Conservation (phyloP, 2,888 invertebrate species). For the Philereme transversata region DNA sequence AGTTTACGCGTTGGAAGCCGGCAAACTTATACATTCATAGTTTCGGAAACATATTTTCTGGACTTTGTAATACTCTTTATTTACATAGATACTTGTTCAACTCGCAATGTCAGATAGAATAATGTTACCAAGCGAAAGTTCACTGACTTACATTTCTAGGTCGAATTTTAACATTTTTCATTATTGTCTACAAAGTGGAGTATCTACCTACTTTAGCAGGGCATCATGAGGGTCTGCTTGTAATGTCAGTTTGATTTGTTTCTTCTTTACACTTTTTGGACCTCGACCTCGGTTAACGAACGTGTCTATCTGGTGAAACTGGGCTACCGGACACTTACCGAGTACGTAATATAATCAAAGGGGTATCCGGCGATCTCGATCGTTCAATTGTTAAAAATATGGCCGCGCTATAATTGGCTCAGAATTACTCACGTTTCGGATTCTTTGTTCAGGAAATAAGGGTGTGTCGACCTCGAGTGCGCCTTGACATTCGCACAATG, state of each 20-base stretch:
- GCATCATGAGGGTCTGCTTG: not conserved
- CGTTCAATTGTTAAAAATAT: constrained; percentile 36
- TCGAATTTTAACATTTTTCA: constrained; percentile 7
- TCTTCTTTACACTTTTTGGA: constrained; percentile 15
- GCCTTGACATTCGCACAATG: constrained; percentile 55
- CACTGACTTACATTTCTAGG: constrained; percentile 19
- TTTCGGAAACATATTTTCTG: constrained; percentile 8
- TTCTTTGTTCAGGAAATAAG: constrained; percentile 51
- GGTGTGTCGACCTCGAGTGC: constrained; percentile 50
- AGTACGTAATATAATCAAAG: not conserved
- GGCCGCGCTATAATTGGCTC: constrained; percentile 34
- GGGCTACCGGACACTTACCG: constrained; percentile 19
- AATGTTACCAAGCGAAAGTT: constrained; percentile 18
- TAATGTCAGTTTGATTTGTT: constrained; percentile 12
- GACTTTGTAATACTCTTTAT: constrained; percentile 4
- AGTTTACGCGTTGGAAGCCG: not conserved
- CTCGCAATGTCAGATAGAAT: not conserved
- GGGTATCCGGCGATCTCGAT: constrained; percentile 11
- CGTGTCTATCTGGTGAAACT: constrained; percentile 12
- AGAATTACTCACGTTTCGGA: constrained; percentile 36
- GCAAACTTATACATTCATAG: constrained; percentile 8
- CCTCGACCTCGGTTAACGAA: constrained; percentile 14
- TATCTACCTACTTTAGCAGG: not conserved
- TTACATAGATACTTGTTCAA: constrained; percentile 9
- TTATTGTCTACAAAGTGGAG: not conserved